Evolutionary conservation across 2,113 vertebrate species (phyloP), one percentile per base, ranked within the genome.

Genomic region (Corynorhinus townsendii): DNA sequence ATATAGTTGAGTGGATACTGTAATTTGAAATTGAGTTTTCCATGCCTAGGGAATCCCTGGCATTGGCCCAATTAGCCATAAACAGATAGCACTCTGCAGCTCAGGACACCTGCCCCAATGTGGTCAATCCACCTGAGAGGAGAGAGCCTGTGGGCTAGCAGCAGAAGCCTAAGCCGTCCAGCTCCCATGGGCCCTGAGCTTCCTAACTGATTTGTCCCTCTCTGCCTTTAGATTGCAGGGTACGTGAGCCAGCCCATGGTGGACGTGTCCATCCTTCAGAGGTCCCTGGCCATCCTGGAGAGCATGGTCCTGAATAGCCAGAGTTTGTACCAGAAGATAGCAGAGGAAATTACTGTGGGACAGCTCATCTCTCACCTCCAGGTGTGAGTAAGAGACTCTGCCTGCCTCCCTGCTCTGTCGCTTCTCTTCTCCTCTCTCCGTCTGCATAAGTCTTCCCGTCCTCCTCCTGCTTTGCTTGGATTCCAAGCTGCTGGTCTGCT

Each of bases 291-390:
- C 95, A 99, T 99, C 97, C 98, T 99, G 75, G 99, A 99, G 98
- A 99, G 99, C 98, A 99, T 99, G 99, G 99, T 99, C 95, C 98
- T 99, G 93, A 99, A 99, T 98, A 99, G 99, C 97, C 99, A 99
- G 98, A 99, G 98, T 89, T 99, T 99, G 12, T 99, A 99, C 98
- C 99, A 99, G 97, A 99, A 99, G 80, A 99, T 99, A 91, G 99
- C 99, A 0, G 99, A 99, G 95, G 99, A 99, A 94, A 99, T 99
- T 99, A 99, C 99, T 1, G 99, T 99, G 95, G 99, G 99, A 94
- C 99, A 99, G 97, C 99, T 99, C 98, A 99, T 99, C 98, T 99
- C 99, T 85, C 99, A 99, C 98, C 99, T 99, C 97, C 99, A 99
- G 98, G 99, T 99, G 99, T 99, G 99, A 99, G 99, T 99, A 98